These are phyloP conservation scores for Nothocercus nigrocapillus DNA, from an alignment of 2,113 vertebrate genomes.

Conservation along the genomic window DNA sequence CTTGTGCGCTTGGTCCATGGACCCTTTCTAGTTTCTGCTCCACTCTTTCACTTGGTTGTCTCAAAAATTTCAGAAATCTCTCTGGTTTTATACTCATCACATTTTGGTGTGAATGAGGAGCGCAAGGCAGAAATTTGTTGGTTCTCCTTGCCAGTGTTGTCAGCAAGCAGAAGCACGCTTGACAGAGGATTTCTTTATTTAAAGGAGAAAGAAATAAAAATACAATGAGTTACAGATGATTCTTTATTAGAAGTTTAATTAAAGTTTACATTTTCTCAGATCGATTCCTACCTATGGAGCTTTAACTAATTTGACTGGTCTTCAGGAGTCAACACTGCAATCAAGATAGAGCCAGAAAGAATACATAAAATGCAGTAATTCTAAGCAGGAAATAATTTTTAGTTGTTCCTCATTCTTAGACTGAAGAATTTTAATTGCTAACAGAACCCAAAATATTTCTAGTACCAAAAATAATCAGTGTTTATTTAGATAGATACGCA, in stretches of 20 bases:
- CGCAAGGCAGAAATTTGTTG: not conserved
- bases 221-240: not conserved
- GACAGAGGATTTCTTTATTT: not conserved
- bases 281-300: not conserved
- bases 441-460: slow-evolving; percentile 35
- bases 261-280: not conserved
- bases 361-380: not conserved
- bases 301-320: not conserved
- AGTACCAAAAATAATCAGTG: slow-evolving; percentile 14
- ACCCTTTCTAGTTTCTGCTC: not conserved
- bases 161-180: not conserved
- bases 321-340: not conserved
- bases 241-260: not conserved
- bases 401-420: slow-evolving; percentile 26
- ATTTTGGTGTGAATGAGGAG: not conserved
- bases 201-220: not conserved
- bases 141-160: not conserved
- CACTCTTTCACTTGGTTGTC: not conserved
- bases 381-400: not conserved
- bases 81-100: not conserved
- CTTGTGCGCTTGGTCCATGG: not conserved
- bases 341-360: not conserved
- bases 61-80: not conserved
- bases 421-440: slow-evolving; percentile 36
- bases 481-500: slow-evolving; percentile 26